A percentile compares a stretch with the other conserved stretches of the same genome.
Evolutionary conservation across 2,888 invertebrate species (phyloP).

Genomic region (Lepidocyrtinus sp.): DNA sequence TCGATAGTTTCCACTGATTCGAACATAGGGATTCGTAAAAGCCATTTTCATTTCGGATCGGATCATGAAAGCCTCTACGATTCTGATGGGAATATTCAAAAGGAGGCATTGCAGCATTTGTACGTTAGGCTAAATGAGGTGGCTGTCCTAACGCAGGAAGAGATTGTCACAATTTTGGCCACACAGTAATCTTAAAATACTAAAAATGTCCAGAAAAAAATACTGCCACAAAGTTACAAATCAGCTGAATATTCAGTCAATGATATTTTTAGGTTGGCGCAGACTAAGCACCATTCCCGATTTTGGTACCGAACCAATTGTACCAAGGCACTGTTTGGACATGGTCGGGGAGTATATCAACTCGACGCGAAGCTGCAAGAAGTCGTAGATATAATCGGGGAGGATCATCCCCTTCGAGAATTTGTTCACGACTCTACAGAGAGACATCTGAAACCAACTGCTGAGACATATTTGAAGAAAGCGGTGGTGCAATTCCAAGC

Average conservation of each 20-base stretch:
- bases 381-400: slow-evolving; percentile 70
- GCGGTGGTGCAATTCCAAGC: slow-evolving; percentile 75
- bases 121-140: slow-evolving; percentile 74
- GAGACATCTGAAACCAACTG: background rate
- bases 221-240: no score
- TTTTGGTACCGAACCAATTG: slow-evolving; percentile 78
- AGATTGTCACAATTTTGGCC: slow-evolving; percentile 75
- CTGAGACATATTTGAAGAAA: background rate
- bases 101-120: slow-evolving; percentile 72
- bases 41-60: slow-evolving; percentile 18
- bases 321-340: slow-evolving; percentile 73
- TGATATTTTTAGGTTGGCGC: slow-evolving; percentile 24
- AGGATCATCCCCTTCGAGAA: background rate
- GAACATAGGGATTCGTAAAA: no score
- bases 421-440: background rate
- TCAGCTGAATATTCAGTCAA: no score
- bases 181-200: no score
- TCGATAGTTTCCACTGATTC: no score
- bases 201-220: no score
- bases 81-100: slow-evolving; percentile 72
- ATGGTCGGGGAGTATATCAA: slow-evolving; percentile 72
- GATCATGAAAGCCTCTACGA: slow-evolving; percentile 58
- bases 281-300: slow-evolving; percentile 72
- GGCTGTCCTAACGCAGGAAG: slow-evolving; percentile 74
- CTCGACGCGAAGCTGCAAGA: slow-evolving; percentile 74